These are phyloP conservation scores for Aptenodytes patagonicus DNA, from an alignment of 2,113 vertebrate species.

Conservation along the genomic window DNA sequence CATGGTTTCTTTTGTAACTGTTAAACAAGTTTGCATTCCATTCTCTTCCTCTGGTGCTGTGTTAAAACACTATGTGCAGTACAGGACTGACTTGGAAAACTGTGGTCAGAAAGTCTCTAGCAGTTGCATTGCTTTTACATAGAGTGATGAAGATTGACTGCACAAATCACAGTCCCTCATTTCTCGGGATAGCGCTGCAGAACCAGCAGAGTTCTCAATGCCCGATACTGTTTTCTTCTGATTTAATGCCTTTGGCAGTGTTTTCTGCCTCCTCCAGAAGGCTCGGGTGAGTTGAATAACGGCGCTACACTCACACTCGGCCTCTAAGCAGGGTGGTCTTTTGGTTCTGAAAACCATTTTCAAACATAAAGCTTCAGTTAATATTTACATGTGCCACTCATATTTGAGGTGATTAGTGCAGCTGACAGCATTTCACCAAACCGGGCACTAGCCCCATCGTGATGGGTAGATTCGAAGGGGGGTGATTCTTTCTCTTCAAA, in stretches of 20 bases:
- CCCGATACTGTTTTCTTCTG: not conserved
- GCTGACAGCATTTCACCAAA: not conserved
- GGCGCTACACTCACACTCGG: rapidly evolving
- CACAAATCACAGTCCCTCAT: not conserved
- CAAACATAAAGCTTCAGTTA: not conserved
- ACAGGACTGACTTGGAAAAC: not conserved
- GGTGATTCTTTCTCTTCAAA: not conserved
- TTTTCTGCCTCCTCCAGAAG: not conserved
- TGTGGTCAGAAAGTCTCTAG: not conserved
- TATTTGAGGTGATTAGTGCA: not conserved
- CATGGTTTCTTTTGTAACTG: not conserved
- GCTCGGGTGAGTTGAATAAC: not conserved
- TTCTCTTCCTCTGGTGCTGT: rapidly evolving
- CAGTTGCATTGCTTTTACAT: not conserved
- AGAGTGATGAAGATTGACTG: not conserved
- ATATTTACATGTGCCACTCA: not conserved
- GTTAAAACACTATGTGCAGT: not conserved
- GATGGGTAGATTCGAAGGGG: not conserved
- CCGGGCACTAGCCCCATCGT: rapidly evolving
- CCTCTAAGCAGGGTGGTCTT: not conserved
- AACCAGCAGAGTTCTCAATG: not conserved
- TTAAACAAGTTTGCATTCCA: not conserved
- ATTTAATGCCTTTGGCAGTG: not conserved
- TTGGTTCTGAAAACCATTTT: not conserved
- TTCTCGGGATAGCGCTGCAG: rapidly evolving